Percentiles rank a stretch among this genome's conserved stretches.
phyloP scores from a whole-genome alignment of 2,888 invertebrate genomes.

The Mimachlamys varia region DNA sequence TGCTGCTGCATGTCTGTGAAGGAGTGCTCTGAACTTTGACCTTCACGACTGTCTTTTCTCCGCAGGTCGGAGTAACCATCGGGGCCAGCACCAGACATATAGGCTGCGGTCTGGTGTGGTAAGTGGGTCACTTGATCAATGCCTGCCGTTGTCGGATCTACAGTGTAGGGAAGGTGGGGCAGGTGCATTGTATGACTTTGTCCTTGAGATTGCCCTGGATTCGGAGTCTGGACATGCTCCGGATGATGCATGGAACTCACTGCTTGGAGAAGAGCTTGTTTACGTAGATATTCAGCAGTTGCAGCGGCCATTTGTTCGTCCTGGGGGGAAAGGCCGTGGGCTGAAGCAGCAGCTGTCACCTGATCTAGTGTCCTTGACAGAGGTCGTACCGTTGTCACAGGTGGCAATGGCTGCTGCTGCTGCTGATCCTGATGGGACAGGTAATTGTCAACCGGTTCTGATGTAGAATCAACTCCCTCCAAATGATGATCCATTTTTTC shows the following conservation, averaged over 20 bases:
- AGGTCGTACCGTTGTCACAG: conserved; percentile 9
- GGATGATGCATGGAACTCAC: conserved; percentile 25
- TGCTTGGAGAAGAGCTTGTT: conserved; percentile 36
- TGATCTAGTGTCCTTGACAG: conserved; percentile 6
- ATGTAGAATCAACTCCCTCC: background rate
- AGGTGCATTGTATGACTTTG: conserved; percentile 19
- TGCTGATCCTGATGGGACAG: conserved; percentile 14
- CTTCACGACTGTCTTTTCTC: conserved; percentile 28
- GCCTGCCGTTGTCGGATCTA: background rate
- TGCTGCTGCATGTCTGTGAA: conserved; percentile 22
- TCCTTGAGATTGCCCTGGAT: background rate
- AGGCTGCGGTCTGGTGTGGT: background rate
- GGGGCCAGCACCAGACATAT: background rate
- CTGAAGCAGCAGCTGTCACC: conserved; percentile 17
- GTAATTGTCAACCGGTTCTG: conserved; percentile 19
- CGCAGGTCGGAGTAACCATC: background rate
- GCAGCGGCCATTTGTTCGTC: conserved; percentile 23
- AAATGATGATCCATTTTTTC: background rate
- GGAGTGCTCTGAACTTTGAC: background rate
- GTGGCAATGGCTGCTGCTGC: conserved; percentile 28
- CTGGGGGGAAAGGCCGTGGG: background rate
- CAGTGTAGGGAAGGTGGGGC: conserved; percentile 12
- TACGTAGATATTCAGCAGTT: conserved; percentile 9
- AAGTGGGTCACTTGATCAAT: conserved; percentile 3
- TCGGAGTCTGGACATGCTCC: background rate